Evolutionary conservation across 2,797 vertebrate species (phyloP).

Genomic region (Microctenopoma steveboyesi): DNA sequence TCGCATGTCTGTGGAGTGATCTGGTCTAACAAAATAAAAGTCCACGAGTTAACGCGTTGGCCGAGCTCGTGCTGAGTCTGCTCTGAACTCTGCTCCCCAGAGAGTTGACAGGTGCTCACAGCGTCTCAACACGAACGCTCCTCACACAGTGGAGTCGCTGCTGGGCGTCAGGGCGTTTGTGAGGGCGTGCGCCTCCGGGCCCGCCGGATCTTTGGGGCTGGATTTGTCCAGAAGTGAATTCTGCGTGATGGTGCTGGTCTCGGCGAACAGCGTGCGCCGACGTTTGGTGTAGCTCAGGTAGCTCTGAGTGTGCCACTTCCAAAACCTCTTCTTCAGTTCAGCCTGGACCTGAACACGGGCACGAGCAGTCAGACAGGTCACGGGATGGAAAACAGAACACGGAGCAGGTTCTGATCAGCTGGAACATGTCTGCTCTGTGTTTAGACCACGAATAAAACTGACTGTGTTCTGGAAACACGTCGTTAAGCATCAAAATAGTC

Average conservation of each 20-base stretch:
- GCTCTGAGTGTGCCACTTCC: constrained; percentile 85
- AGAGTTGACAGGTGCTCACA: no score
- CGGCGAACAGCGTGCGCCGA: constrained; percentile 68
- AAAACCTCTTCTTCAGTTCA: constrained; percentile 86
- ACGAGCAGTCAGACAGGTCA: not conserved
- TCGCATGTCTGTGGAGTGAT: not conserved
- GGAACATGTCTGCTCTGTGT: no score
- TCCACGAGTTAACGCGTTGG: no score
- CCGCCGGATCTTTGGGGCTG: constrained; percentile 75
- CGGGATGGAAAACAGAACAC: no score
- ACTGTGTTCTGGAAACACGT: no score
- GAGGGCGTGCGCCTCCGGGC: constrained; percentile 58
- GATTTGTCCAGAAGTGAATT: constrained; percentile 85
- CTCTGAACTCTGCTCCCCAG: no score
- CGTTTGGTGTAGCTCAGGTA: constrained; percentile 83
- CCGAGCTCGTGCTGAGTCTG: no score
- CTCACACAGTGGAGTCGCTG: constrained; percentile 59
- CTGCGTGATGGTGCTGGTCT: constrained; percentile 82
- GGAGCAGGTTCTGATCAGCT: no score
- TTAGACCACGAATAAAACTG: no score
- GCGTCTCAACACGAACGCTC: not conserved
- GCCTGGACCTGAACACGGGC: constrained; percentile 82
- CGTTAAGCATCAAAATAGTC: no score
- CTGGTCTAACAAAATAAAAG: not conserved
- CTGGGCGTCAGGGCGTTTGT: constrained; percentile 22